Conservation (phyloP, 2,797 vertebrate genomes). For the Acanthiza pusilla region DNA sequence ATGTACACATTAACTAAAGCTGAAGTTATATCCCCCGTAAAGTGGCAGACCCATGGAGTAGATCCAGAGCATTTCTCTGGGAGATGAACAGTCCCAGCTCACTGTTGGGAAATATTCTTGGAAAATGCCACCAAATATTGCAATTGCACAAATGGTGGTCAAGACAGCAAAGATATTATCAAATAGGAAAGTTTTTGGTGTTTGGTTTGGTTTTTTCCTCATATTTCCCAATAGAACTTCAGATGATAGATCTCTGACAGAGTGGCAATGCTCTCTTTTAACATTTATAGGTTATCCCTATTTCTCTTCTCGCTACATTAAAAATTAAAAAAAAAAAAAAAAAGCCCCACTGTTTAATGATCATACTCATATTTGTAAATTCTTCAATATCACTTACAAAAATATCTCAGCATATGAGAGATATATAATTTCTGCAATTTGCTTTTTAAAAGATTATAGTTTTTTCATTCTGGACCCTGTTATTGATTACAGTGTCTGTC, state of each 20-base stretch:
- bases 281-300: background rate
- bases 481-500: background rate
- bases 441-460: accelerated
- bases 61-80: background rate
- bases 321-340: too few species aligned
- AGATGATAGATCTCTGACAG: background rate
- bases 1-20: accelerated
- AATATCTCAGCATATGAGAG: background rate
- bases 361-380: background rate
- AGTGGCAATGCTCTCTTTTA: background rate
- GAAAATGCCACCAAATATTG: background rate
- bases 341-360: background rate
- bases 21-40: background rate
- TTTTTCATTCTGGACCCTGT: background rate
- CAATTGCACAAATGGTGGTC: background rate
- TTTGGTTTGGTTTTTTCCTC: background rate
- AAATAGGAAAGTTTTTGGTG: background rate
- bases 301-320: background rate
- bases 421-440: background rate
- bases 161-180: background rate
- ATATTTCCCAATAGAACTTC: background rate
- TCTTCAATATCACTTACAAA: background rate
- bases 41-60: background rate
- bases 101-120: background rate
- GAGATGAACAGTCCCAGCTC: background rate